Conservation (phyloP, 2,113 vertebrate species). For the Tringa solitaria region DNA sequence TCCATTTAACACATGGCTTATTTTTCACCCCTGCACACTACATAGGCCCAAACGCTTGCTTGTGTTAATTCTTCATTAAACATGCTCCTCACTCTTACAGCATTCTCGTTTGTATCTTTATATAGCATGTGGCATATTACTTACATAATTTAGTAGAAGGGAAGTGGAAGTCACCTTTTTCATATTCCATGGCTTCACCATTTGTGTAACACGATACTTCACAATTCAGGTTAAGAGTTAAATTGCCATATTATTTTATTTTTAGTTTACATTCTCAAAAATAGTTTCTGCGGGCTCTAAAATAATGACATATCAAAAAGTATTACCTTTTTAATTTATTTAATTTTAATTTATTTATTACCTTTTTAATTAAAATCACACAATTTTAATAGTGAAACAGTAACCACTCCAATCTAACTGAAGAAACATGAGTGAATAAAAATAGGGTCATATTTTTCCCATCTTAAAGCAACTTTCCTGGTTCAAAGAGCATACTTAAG, state of each 20-base stretch:
- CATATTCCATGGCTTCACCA: not conserved
- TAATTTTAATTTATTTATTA: too few relatives aligned
- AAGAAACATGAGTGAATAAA: not conserved
- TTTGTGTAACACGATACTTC: not conserved
- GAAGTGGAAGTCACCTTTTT: not conserved
- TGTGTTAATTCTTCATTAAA: not conserved
- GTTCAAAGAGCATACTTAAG: not conserved
- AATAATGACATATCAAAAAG: not conserved
- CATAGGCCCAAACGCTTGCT: not conserved
- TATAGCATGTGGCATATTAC: not conserved
- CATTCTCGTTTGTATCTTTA: not conserved
- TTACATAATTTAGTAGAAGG: not conserved
- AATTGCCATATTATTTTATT: not conserved
- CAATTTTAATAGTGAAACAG: not conserved
- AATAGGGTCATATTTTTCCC: not conserved
- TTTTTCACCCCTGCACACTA: constrained; percentile 33
- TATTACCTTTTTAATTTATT: not conserved
- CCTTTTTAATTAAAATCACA: too few relatives aligned
- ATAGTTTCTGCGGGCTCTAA: not conserved
- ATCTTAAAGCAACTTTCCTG: not conserved
- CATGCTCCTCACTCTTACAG: not conserved
- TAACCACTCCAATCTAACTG: not conserved
- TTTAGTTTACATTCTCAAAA: not conserved
- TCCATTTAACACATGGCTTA: constrained; percentile 61
- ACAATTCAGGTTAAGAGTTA: not conserved